Evolutionary conservation across 2,888 invertebrate genomes (phyloP).

Genomic region (Morinoia aosen): DNA sequence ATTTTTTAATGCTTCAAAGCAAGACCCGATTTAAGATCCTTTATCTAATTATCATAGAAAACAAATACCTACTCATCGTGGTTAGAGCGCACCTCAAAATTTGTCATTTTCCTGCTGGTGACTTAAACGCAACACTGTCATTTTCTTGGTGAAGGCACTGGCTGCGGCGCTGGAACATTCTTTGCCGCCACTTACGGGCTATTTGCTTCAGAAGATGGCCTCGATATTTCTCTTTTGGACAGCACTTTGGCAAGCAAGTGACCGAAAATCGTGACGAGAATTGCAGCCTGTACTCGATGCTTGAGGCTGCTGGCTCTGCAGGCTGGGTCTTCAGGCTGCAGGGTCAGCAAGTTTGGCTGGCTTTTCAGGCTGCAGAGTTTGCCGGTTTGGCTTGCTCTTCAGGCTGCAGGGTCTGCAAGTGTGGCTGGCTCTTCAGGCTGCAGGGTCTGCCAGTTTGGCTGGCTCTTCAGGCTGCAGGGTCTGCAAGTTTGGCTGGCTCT

Average conservation of each 20-base stretch:
- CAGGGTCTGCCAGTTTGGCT: no score
- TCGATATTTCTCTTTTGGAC: slow-evolving; percentile 51
- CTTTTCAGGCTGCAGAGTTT: no score
- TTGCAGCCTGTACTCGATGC: slow-evolving; percentile 14
- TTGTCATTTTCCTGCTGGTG: not conserved
- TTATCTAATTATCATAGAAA: not conserved
- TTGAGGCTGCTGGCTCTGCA: not conserved
- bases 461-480: not conserved
- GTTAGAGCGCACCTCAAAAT: not conserved
- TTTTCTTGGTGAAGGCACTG: slow-evolving; percentile 26
- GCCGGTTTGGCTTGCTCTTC: no score
- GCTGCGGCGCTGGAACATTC: slow-evolving; percentile 33
- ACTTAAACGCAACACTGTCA: slow-evolving; percentile 2
- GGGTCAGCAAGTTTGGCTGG: no score
- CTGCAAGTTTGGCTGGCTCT: not conserved
- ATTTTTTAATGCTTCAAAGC: no score
- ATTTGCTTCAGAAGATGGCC: slow-evolving; percentile 53
- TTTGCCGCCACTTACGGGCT: slow-evolving; percentile 53
- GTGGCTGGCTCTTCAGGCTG: no score
- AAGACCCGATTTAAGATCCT: not conserved
- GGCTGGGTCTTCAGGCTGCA: not conserved
- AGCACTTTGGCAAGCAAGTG: slow-evolving; percentile 53
- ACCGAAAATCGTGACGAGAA: slow-evolving; percentile 51
- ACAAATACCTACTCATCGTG: not conserved
- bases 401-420: no score